phyloP scores from a whole-genome alignment of 2,888 invertebrate species.

The Dastarcus helophoroides region DNA sequence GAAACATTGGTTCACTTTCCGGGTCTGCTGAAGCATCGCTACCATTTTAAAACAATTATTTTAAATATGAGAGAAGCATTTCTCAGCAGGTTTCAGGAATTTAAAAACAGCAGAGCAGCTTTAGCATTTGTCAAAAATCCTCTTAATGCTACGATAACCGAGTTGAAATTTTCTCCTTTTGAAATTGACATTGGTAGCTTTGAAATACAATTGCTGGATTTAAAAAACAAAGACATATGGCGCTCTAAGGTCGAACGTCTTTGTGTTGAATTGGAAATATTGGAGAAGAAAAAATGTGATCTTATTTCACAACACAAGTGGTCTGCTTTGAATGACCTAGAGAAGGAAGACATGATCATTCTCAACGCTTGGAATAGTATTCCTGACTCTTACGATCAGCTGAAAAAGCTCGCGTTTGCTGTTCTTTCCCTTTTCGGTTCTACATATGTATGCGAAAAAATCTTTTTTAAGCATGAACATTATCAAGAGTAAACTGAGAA shows the following conservation, averaged over 20 bases:
- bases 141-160: slow-evolving; percentile 13
- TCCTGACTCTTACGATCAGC: slow-evolving; percentile 9
- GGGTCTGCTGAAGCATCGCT: slow-evolving; percentile 16
- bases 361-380: slow-evolving; percentile 8
- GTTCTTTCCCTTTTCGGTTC: slow-evolving; percentile 14
- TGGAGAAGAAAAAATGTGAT: slow-evolving; percentile 23
- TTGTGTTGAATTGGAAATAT: slow-evolving; percentile 30
- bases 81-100: slow-evolving; percentile 22
- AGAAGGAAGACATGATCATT: slow-evolving; percentile 9
- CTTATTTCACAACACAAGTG: slow-evolving; percentile 15
- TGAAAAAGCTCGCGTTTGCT: slow-evolving; percentile 15
- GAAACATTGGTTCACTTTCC: slow-evolving; percentile 11
- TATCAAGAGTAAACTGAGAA: slow-evolving; percentile 12
- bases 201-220: slow-evolving; percentile 24
- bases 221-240: slow-evolving; percentile 21
- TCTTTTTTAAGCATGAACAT: slow-evolving; percentile 16
- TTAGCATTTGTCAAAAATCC: slow-evolving; percentile 19
- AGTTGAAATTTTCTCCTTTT: slow-evolving; percentile 15
- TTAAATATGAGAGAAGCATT: slow-evolving; percentile 20
- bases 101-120: slow-evolving; percentile 21
- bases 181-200: slow-evolving; percentile 19
- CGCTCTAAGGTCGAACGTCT: slow-evolving; percentile 23
- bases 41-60: slow-evolving; percentile 14
- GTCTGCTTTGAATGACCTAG: slow-evolving; percentile 17
- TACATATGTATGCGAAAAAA: slow-evolving; percentile 12